A percentile compares a stretch with the other conserved stretches of the same genome.
phyloP scores from a whole-genome alignment of 2,113 vertebrate species.

The Chionomys nivalis region DNA sequence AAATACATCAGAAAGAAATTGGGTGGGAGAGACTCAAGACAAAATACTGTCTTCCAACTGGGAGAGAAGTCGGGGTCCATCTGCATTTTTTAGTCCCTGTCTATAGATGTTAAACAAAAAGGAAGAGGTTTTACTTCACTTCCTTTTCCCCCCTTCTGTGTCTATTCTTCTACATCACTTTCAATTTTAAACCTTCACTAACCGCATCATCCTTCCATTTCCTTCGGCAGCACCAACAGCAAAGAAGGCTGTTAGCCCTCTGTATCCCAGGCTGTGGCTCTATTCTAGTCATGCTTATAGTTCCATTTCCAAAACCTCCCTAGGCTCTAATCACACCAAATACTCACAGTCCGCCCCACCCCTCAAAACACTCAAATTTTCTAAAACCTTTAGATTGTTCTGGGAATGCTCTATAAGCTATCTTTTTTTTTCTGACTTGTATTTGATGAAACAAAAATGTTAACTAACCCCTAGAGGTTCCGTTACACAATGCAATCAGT shows the following conservation, averaged over 20 bases:
- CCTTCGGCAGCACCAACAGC: not conserved
- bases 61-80: not conserved
- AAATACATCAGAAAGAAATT: not conserved
- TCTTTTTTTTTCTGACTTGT: not conserved
- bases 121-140: conserved; percentile 20
- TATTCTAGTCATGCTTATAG: not conserved
- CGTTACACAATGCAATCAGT: conserved; percentile 51
- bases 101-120: not conserved
- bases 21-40: not conserved
- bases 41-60: not conserved
- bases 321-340: not conserved
- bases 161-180: not conserved
- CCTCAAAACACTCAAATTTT: not conserved
- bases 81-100: not conserved
- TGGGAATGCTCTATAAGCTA: not conserved
- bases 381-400: not conserved
- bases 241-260: not conserved
- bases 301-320: not conserved
- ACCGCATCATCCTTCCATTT: not conserved
- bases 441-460: not conserved
- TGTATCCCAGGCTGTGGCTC: not conserved
- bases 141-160: not conserved
- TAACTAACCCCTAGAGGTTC: conserved; percentile 32
- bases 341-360: not conserved
- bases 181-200: not conserved